Conservation (phyloP, 2,113 vertebrate species). For the Atrichornis clamosus region DNA sequence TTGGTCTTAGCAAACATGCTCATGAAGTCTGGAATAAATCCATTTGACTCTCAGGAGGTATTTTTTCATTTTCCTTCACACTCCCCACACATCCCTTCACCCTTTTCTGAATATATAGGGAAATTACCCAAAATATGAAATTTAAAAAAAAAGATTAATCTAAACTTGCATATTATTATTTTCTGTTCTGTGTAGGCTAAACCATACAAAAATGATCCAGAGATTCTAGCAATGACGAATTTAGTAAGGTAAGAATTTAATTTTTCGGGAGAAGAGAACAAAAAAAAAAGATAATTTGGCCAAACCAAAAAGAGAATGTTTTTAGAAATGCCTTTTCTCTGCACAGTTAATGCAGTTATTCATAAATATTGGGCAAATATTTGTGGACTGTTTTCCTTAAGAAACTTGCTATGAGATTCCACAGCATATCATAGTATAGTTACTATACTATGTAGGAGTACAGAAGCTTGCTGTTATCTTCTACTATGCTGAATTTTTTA, state of each 20-base stretch:
- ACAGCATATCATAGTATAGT: not conserved
- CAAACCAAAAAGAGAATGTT: not conserved
- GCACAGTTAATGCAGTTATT: not conserved
- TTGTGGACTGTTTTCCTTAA: not conserved
- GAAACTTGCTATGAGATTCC: not conserved
- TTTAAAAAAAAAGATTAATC: not conserved
- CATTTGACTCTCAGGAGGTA: constrained; percentile 99
- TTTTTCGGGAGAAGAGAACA: not conserved
- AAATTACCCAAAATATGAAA: not conserved
- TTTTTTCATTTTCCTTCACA: not conserved
- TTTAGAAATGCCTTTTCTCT: not conserved
- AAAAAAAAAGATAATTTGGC: not conserved
- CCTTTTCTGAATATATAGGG: not conserved
- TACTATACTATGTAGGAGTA: not conserved
- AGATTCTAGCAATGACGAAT: constrained; percentile 99
- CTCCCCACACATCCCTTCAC: no score
- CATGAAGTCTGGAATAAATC: constrained; percentile 99
- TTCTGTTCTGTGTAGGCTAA: constrained; percentile 84
- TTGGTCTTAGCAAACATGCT: constrained; percentile 99
- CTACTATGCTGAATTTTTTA: not conserved
- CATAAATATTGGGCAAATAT: not conserved
- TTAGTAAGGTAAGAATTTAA: constrained; percentile 92
- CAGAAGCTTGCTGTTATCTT: not conserved
- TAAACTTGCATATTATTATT: constrained; percentile 27
- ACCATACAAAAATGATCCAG: constrained; percentile 99